Percentiles rank a stretch among this genome's conserved stretches.
Conservation (phyloP, 2,888 invertebrate species). For the Melanargia galathea region DNA sequence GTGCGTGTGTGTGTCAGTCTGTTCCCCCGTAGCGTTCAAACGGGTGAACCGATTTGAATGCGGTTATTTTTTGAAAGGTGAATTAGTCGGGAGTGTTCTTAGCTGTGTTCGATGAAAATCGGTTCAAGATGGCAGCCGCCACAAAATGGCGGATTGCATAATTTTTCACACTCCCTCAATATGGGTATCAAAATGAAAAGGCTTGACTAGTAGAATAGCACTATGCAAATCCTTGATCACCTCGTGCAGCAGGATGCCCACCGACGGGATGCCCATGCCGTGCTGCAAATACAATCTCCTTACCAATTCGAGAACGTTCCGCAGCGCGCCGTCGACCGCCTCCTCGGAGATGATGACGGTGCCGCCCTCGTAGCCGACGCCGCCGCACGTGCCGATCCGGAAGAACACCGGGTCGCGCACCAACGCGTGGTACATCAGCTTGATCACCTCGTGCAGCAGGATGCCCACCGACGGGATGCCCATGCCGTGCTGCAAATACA, state of each 20-base stretch:
- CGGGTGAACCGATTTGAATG: too few relatives aligned
- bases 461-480: constrained; percentile 98
- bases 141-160: too few relatives aligned
- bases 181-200: too few relatives aligned
- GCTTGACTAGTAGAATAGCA: too few relatives aligned
- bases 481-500: constrained; percentile 94
- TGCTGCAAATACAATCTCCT: constrained; percentile 85
- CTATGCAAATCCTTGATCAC: too few relatives aligned
- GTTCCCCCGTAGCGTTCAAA: too few relatives aligned
- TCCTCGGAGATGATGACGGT: constrained; percentile 97
- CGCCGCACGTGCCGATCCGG: constrained; percentile 96
- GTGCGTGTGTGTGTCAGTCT: too few relatives aligned
- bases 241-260: constrained; percentile 97
- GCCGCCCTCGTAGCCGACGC: constrained; percentile 95
- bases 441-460: constrained; percentile 96
- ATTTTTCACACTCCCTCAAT: too few relatives aligned
- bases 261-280: constrained; percentile 98
- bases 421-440: constrained; percentile 96
- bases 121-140: too few relatives aligned
- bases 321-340: constrained; percentile 93
- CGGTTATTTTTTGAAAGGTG: too few relatives aligned
- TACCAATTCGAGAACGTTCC: constrained; percentile 92
- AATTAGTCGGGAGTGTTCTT: too few relatives aligned
- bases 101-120: too few relatives aligned
- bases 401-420: constrained; percentile 93